phyloP scores from a whole-genome alignment of 2,113 vertebrate species.

The Xenopus borealis region DNA sequence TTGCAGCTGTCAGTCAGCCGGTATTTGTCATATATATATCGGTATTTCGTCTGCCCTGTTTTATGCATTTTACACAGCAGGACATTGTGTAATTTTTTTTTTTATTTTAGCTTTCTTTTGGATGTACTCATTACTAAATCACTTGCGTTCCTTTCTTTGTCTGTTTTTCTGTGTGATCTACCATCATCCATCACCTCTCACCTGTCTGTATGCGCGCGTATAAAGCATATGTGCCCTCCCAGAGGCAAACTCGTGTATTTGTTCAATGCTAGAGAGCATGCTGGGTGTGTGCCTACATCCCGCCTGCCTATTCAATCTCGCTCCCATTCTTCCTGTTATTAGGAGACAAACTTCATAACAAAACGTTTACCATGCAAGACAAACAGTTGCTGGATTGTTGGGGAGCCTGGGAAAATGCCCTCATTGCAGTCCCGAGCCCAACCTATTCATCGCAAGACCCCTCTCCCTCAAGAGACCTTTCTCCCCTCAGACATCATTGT shows the following conservation, averaged over 20 bases:
- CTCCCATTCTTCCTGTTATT: constrained; percentile 54
- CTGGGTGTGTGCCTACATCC: constrained; percentile 2
- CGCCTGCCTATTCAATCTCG: constrained; percentile 26
- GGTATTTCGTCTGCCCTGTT: too few species aligned
- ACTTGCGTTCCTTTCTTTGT: too few species aligned
- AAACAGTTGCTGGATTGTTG: constrained; percentile 84
- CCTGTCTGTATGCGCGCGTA: background rate
- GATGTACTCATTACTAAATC: too few species aligned
- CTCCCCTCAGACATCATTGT: constrained; percentile 82
- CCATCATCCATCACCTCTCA: background rate
- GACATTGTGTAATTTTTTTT: too few species aligned
- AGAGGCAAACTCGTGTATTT: constrained; percentile 1
- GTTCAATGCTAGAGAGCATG: background rate
- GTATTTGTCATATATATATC: too few species aligned
- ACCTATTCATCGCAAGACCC: constrained; percentile 72
- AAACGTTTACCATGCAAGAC: constrained; percentile 68
- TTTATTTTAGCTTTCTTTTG: too few species aligned
- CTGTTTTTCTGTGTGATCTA: background rate
- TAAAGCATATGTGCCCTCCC: background rate
- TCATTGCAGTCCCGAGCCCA: constrained; percentile 65
- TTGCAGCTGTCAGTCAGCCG: too few species aligned
- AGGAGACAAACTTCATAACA: constrained; percentile 66
- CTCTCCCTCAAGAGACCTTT: constrained; percentile 73
- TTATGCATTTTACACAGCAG: too few species aligned
- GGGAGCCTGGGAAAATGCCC: constrained; percentile 81